Percentiles rank a stretch among this genome's conserved stretches.
Evolutionary conservation across 2,113 vertebrate species (phyloP).

Genomic region (Glaucomys volans): DNA sequence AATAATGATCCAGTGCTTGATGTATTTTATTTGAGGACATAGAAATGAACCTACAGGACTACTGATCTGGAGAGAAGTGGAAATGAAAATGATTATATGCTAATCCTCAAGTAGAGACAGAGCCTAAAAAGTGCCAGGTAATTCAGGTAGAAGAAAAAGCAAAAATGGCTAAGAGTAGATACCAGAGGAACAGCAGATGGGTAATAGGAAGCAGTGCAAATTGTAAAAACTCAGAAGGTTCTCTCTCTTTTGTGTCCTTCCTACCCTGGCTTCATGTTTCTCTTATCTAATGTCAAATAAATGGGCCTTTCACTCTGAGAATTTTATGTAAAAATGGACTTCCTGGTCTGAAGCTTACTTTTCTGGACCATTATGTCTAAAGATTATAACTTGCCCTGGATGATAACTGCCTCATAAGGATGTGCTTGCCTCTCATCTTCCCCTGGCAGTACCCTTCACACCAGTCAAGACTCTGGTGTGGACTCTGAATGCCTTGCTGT

Average conservation of each 20-base stretch:
- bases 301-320: neutral
- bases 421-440: fast-evolving
- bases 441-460: neutral
- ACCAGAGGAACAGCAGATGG: too few relatives aligned
- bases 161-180: neutral
- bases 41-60: neutral
- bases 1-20: neutral
- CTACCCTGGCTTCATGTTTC: neutral
- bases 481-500: too few relatives aligned
- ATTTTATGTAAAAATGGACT: neutral
- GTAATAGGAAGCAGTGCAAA: neutral
- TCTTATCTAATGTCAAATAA: neutral
- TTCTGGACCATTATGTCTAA: neutral
- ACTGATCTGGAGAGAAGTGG: neutral
- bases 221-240: neutral
- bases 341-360: neutral
- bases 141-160: neutral
- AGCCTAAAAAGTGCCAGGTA: neutral
- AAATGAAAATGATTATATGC: neutral
- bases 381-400: neutral
- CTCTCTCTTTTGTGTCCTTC: neutral
- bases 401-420: too few relatives aligned
- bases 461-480: neutral
- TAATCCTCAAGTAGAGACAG: neutral
- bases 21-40: neutral